These are phyloP conservation scores for Arizona elegans DNA, from an alignment of 2,113 vertebrate genomes.

Conservation along the genomic window DNA sequence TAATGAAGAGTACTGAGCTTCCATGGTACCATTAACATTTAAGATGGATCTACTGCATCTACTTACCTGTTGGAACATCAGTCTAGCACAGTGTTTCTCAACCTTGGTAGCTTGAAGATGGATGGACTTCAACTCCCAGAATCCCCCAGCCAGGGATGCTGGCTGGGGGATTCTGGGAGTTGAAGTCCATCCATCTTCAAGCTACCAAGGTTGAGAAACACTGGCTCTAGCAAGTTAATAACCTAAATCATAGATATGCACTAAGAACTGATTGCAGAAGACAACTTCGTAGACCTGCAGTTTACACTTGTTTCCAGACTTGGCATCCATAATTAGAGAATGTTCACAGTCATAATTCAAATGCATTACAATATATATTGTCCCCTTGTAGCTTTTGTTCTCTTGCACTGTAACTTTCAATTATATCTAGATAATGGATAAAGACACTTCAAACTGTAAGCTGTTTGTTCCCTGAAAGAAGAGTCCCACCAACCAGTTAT, in stretches of 20 bases:
- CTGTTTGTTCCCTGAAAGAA: constrained; percentile 59
- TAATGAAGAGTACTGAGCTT: no score
- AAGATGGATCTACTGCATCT: no score
- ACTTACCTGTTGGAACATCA: no score
- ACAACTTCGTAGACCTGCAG: not conserved
- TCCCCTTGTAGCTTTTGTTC: constrained; percentile 47
- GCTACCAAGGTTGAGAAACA: no score
- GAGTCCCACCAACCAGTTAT: constrained; percentile 67
- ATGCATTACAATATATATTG: constrained; percentile 29
- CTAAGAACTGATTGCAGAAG: not conserved
- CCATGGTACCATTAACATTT: not conserved
- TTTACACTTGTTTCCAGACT: not conserved
- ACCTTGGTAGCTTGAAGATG: no score
- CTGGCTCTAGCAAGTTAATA: no score
- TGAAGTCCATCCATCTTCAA: no score
- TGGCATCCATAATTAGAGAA: constrained; percentile 25
- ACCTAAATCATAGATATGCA: not conserved
- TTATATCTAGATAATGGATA: constrained; percentile 65
- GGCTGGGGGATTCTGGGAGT: no score
- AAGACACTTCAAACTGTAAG: constrained; percentile 62
- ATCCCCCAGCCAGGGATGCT: no score
- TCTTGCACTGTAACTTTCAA: constrained; percentile 60
- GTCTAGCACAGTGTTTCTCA: no score
- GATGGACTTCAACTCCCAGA: no score
- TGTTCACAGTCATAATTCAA: constrained; percentile 19